Percentiles rank a stretch among this genome's conserved stretches.
These are phyloP conservation scores for Troilus luridus DNA, from an alignment of 2,888 invertebrate species.

Conservation along the genomic window DNA sequence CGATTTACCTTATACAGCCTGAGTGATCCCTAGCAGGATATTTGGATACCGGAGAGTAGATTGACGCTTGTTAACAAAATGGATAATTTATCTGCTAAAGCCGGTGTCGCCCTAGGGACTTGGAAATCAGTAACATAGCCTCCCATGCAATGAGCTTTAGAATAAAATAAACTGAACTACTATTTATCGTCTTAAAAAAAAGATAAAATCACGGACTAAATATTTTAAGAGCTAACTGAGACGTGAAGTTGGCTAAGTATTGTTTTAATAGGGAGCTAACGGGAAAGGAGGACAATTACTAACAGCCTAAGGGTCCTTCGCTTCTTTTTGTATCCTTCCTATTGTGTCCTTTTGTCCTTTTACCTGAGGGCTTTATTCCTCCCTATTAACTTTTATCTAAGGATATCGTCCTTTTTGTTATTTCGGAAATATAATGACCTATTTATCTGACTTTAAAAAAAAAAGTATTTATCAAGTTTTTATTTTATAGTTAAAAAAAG, in stretches of 20 bases:
- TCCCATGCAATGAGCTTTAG: too few relatives aligned
- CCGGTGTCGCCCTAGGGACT: too few relatives aligned
- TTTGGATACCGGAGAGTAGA: too few relatives aligned
- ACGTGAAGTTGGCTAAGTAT: neutral
- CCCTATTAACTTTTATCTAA: neutral
- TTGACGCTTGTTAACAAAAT: too few relatives aligned
- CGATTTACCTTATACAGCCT: too few relatives aligned
- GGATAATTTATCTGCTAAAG: too few relatives aligned
- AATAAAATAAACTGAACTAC: neutral
- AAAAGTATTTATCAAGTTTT: neutral
- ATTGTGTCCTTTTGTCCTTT: conserved; percentile 18
- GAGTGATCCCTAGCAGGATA: too few relatives aligned
- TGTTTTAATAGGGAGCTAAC: neutral
- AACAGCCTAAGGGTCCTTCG: neutral
- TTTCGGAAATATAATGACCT: neutral
- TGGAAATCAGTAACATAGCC: too few relatives aligned
- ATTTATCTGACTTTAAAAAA: neutral
- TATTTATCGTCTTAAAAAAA: neutral
- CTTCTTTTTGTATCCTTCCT: neutral
- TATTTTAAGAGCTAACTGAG: neutral
- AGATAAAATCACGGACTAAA: neutral
- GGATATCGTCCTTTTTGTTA: neutral
- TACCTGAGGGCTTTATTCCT: neutral
- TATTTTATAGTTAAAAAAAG: neutral
- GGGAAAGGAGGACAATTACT: neutral